phyloP scores from a whole-genome alignment of 2,888 invertebrate species.

The Phoronis australis region DNA sequence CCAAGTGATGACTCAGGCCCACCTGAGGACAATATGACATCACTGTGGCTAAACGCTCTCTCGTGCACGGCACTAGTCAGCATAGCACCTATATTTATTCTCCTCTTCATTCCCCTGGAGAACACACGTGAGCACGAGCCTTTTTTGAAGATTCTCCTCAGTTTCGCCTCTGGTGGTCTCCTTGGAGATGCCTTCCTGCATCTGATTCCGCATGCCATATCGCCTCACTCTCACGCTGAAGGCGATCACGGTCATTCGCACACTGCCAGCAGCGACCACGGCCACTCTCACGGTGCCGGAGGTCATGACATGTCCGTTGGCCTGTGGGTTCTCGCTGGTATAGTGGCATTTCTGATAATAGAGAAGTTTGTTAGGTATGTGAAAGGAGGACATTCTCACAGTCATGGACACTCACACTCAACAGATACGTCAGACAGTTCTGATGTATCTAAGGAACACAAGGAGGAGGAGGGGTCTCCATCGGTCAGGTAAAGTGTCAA shows the following conservation, averaged over 20 bases:
- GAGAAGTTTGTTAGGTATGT: slow-evolving; percentile 75
- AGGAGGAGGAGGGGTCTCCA: no score
- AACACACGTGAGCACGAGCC: slow-evolving; percentile 70
- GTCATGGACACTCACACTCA: slow-evolving; percentile 62
- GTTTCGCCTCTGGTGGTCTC: slow-evolving; percentile 64
- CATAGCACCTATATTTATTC: slow-evolving; percentile 85
- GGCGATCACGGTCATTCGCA: slow-evolving; percentile 39
- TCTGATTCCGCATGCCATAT: slow-evolving; percentile 90
- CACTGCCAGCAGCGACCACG: slow-evolving; percentile 54
- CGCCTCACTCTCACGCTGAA: slow-evolving; percentile 51
- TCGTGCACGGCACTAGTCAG: slow-evolving; percentile 90
- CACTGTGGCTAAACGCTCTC: slow-evolving; percentile 75
- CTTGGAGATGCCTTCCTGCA: slow-evolving; percentile 98
- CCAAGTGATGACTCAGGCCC: slow-evolving; percentile 44
- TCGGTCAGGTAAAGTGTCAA: no score
- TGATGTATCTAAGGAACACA: no score
- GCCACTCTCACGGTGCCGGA: slow-evolving; percentile 48
- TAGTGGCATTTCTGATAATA: slow-evolving; percentile 83
- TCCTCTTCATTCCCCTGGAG: slow-evolving; percentile 88
- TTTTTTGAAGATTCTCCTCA: slow-evolving; percentile 69
- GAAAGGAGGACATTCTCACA: slow-evolving; percentile 69
- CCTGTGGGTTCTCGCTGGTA: slow-evolving; percentile 88
- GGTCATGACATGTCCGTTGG: slow-evolving; percentile 83
- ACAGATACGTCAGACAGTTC: no score
- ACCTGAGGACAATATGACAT: slow-evolving; percentile 32